Conservation (phyloP, 2,888 invertebrate species). For the Drosophila neotestacea region DNA sequence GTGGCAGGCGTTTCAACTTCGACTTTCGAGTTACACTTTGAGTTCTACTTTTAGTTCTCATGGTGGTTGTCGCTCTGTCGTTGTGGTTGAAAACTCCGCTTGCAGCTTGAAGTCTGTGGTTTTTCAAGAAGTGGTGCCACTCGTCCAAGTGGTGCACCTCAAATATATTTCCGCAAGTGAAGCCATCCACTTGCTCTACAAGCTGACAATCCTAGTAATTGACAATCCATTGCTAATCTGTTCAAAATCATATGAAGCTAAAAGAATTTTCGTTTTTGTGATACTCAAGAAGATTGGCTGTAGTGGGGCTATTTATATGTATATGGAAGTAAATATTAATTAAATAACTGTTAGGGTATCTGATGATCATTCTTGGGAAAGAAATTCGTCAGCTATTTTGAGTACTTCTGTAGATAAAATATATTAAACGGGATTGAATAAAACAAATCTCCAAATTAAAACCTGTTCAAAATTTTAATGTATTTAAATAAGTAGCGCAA, state of each 20-base stretch:
- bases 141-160: slow-evolving; percentile 17
- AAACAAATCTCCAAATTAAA: too few species aligned
- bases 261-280: too few species aligned
- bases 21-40: not conserved
- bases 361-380: too few species aligned
- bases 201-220: not conserved
- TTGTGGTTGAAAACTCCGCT: not conserved
- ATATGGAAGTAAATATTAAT: too few species aligned
- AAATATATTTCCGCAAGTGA: not conserved
- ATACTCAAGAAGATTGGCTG: too few species aligned
- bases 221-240: not conserved
- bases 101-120: slow-evolving; percentile 21
- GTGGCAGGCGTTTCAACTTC: not conserved
- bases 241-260: not conserved
- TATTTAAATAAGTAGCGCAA: too few species aligned
- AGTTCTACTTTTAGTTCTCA: not conserved
- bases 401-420: too few species aligned
- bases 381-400: too few species aligned
- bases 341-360: too few species aligned
- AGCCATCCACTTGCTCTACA: slow-evolving; percentile 1
- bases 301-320: too few species aligned
- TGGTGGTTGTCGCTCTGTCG: not conserved
- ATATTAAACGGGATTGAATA: too few species aligned
- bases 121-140: slow-evolving; percentile 23
- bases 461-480: too few species aligned